Conservation (phyloP, 2,888 invertebrate species). For the Aporophyla lueneburgensis region DNA sequence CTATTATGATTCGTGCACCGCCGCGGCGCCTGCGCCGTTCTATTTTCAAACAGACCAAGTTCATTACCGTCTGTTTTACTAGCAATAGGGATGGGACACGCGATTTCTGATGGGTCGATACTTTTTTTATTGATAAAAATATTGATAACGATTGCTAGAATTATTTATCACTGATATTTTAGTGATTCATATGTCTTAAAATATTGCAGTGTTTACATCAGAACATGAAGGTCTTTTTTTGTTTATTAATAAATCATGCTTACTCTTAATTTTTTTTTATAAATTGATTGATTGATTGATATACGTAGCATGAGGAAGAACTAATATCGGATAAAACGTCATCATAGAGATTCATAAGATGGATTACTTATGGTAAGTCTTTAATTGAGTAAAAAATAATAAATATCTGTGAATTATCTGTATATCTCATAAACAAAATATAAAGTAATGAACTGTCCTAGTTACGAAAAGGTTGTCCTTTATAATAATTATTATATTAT, state of each 20-base stretch:
- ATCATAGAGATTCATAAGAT: not conserved
- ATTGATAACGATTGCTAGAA: slow-evolving; percentile 1
- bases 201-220: slow-evolving; percentile 41
- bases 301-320: not conserved
- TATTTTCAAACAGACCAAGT: slow-evolving; percentile 77
- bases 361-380: too few relatives aligned
- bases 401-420: too few relatives aligned
- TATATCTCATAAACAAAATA: too few relatives aligned
- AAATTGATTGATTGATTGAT: not conserved
- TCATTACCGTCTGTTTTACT: slow-evolving; percentile 77
- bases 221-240: slow-evolving; percentile 3
- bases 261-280: slow-evolving; percentile 8
- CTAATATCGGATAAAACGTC: not conserved
- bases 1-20: slow-evolving; percentile 34
- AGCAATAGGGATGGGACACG: slow-evolving; percentile 65
- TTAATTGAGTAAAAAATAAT: not conserved
- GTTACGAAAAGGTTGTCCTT: slow-evolving; percentile 63
- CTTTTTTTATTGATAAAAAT: slow-evolving; percentile 3
- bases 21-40: slow-evolving; percentile 63
- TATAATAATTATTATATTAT: slow-evolving; percentile 62
- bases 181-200: slow-evolving; percentile 13
- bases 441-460: slow-evolving; percentile 60
- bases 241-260: not conserved
- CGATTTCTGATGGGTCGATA: slow-evolving; percentile 33
- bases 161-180: not conserved